Conservation (phyloP, 2,113 vertebrate species). For the Acrocephalus arundinaceus region DNA sequence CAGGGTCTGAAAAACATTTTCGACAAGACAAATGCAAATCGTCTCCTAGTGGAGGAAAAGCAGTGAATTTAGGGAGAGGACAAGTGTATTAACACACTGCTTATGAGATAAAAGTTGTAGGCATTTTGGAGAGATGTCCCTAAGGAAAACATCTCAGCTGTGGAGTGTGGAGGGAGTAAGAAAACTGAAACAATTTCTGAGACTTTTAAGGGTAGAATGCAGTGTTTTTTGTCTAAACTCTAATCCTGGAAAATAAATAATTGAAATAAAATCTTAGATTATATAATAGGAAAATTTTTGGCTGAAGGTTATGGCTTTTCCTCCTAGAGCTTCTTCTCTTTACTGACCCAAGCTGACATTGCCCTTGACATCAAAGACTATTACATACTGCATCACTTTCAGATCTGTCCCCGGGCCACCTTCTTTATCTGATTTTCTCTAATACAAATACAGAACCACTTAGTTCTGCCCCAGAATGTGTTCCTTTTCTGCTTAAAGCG, state of each 20-base stretch:
- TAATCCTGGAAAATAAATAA: background rate
- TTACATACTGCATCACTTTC: background rate
- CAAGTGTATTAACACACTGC: background rate
- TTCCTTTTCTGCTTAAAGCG: background rate
- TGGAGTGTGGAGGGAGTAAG: background rate
- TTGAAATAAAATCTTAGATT: background rate
- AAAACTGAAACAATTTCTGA: background rate
- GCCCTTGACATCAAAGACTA: background rate
- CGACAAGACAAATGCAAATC: background rate
- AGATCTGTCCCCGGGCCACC: background rate
- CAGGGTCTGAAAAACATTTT: background rate
- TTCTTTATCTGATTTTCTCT: background rate
- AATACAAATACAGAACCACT: background rate
- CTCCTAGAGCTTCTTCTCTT: background rate
- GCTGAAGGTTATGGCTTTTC: background rate
- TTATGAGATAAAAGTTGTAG: background rate
- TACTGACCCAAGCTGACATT: background rate
- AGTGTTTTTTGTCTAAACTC: background rate
- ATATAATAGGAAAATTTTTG: background rate
- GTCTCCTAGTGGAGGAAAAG: background rate
- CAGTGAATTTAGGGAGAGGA: background rate
- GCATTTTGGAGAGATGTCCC: background rate
- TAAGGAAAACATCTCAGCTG: background rate
- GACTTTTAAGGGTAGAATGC: background rate
- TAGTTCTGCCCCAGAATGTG: rapidly evolving